Conservation (phyloP, 2,888 invertebrate genomes). For the Lasioglossum vierecki region DNA sequence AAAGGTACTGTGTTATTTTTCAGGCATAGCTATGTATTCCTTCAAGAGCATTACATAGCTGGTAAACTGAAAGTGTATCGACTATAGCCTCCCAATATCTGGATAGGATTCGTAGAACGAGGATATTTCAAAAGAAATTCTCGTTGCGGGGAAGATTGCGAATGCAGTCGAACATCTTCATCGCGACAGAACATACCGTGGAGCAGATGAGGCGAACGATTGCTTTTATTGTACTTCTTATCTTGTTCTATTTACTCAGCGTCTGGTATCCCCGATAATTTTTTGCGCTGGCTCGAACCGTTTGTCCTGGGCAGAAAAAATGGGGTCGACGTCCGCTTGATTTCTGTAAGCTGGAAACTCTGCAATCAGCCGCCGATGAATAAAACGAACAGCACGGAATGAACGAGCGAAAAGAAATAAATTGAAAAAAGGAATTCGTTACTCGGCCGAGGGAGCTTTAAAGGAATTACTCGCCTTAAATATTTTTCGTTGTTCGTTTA, state of each 20-base stretch:
- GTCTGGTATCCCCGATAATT: conserved; percentile 48
- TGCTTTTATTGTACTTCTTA: conserved; percentile 50
- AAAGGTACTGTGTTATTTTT: conserved; percentile 1
- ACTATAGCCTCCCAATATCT: not conserved
- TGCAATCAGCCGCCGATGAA: conserved; percentile 53
- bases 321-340: conserved; percentile 49
- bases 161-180: conserved; percentile 24
- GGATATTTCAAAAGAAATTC: conserved; percentile 36
- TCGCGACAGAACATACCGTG: conserved; percentile 23
- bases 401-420: conserved; percentile 8
- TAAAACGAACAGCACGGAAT: conserved; percentile 35
- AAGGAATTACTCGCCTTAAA: conserved; percentile 9
- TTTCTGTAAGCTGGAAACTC: conserved; percentile 52
- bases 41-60: not conserved
- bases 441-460: not conserved
- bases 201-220: conserved; percentile 46
- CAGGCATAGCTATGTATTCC: conserved; percentile 8
- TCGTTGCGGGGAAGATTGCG: conserved; percentile 21
- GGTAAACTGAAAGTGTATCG: not conserved
- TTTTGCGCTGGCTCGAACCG: conserved; percentile 41
- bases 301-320: conserved; percentile 42
- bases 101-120: not conserved
- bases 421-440: conserved; percentile 36
- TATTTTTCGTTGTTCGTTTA: not conserved
- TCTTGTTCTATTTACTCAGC: conserved; percentile 52